phyloP scores from a whole-genome alignment of 1,140 invertebrate genomes.

The Platorchestia sp. region DNA sequence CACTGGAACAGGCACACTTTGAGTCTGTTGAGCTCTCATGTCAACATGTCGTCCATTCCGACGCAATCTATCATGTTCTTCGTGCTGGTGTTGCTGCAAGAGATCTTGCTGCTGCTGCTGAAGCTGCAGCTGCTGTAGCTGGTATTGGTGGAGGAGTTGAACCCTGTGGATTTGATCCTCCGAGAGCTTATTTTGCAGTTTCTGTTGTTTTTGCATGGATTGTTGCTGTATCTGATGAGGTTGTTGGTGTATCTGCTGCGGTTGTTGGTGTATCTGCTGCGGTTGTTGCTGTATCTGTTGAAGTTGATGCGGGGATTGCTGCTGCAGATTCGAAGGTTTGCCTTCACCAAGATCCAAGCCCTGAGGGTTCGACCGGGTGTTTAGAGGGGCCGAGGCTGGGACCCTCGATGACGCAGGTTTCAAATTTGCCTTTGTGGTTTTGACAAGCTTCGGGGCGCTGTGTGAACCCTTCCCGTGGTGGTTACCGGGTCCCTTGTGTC shows the following conservation, averaged over 20 bases:
- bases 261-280: background rate
- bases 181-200: background rate
- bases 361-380: background rate
- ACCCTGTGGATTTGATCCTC: background rate
- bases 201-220: background rate
- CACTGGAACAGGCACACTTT: background rate
- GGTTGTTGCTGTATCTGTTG: background rate
- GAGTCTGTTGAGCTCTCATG: background rate
- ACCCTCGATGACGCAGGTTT: background rate
- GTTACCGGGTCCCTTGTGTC: background rate
- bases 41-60: background rate
- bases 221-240: background rate
- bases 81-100: constrained; percentile 27
- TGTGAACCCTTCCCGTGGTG: background rate
- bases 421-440: background rate
- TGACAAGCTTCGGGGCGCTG: background rate
- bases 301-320: background rate
- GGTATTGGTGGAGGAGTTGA: background rate
- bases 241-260: background rate
- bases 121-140: constrained; percentile 32
- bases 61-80: constrained; percentile 18
- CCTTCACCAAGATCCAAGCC: background rate
- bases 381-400: background rate
- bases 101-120: constrained; percentile 36
- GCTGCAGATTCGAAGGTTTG: background rate